Evolutionary conservation across 2,797 vertebrate species (phyloP).

Genomic region (Chiropotes sagulatus): DNA sequence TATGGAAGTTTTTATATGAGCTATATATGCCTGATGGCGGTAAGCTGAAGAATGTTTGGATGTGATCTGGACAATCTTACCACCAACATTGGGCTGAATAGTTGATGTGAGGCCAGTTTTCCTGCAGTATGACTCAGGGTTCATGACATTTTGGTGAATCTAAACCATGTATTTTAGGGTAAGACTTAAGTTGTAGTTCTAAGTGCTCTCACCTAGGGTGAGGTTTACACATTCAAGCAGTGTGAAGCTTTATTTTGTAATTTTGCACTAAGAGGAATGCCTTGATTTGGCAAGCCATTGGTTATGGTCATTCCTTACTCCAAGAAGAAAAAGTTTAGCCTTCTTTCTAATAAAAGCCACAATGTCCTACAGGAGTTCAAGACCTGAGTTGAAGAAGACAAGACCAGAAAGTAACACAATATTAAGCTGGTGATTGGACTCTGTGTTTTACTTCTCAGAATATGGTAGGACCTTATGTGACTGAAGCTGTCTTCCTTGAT

Average conservation of each 20-base stretch:
- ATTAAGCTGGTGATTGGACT: neutral
- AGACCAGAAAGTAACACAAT: neutral
- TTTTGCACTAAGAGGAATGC: rapidly evolving
- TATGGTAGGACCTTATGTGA: neutral
- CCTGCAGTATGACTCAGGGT: neutral
- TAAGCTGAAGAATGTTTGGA: neutral
- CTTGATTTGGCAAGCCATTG: neutral
- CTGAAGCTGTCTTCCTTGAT: neutral
- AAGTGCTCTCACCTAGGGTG: neutral
- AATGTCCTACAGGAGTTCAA: neutral
- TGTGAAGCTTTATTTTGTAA: neutral
- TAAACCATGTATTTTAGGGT: neutral
- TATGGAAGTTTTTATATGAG: neutral
- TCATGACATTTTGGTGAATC: neutral
- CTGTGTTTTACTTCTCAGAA: neutral
- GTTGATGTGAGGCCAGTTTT: neutral
- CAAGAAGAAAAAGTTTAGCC: neutral
- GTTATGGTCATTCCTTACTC: neutral
- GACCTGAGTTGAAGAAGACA: neutral
- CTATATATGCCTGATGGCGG: neutral
- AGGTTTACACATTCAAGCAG: neutral
- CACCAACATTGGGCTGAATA: neutral
- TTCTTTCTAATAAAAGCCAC: neutral
- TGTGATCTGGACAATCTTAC: neutral
- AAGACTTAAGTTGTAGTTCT: neutral